Evolutionary conservation across 2,113 vertebrate genomes (phyloP), one percentile per base, ranked within the genome.

Genomic region (Oryzias woworae): DNA sequence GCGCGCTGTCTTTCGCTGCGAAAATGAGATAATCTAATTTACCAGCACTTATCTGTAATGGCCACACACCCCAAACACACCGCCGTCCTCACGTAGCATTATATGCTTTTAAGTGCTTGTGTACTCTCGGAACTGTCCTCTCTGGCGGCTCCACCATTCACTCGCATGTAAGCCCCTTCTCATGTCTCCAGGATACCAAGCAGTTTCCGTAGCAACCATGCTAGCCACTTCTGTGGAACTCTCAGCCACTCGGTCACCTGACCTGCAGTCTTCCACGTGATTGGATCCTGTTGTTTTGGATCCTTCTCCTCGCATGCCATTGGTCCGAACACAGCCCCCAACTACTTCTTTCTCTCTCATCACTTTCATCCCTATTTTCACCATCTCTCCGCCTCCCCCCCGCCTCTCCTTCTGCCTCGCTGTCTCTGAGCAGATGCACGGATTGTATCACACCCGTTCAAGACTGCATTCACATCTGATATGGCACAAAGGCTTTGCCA

Each of bases 181-280:
- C 69, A 72, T 71, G 88, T 89, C 83, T 87, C 88, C 77, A 85
- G 86, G 88, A 84, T 82, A 87, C 86, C 74, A 53, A 69, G 53
- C 74, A 68, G 88, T 88, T 86, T 77, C 88, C 83, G 16, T 88
- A 78, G 88, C 81, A 88, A 89, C 88, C 76, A 51, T 60, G 17
- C 81, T 80, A 63, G 69, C 73, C 78, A 70, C 80, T 71, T 80
- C 86, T 45, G 36, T 78, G 55, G 53, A 84, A 17, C 47, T 45
- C 15, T 12, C 79, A 65, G 78, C 68, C 69, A 31, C 13, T 44
- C 17, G 4, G 74, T 77, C 88, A 85, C 67, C 24, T 87, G 84
- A 84, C 80, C 53, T 15, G 28, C 36, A 57, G 7, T 60, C 71
- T 71, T 43, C 17, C 53, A n/a, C 31, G 3, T 3, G 62, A 89